phyloP scores from a whole-genome alignment of 2,888 invertebrate species.

The Dryadula phaetusa region DNA sequence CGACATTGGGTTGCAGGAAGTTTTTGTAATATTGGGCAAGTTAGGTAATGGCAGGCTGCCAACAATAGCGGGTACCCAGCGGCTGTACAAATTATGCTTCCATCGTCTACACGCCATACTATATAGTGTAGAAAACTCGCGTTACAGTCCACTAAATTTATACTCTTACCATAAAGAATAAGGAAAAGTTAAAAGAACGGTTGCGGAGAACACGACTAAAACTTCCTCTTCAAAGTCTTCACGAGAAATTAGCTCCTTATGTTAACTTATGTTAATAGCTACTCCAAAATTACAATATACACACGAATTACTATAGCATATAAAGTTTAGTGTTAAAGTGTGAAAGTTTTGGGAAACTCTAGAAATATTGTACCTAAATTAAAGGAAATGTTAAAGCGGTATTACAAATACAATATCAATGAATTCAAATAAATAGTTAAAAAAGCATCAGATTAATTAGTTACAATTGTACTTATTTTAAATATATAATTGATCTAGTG shows the following conservation, averaged over 20 bases:
- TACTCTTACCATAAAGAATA: slow-evolving; percentile 25
- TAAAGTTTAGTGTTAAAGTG: background rate
- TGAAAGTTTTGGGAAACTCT: background rate
- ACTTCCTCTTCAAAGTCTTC: background rate
- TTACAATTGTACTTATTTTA: background rate
- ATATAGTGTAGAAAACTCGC: slow-evolving; percentile 40
- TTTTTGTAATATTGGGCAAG: slow-evolving; percentile 66
- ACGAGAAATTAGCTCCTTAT: background rate
- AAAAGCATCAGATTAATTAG: background rate
- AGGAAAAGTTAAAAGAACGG: slow-evolving; percentile 1
- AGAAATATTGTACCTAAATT: background rate
- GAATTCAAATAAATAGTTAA: background rate
- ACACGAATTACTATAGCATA: background rate
- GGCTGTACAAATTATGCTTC: slow-evolving; percentile 45
- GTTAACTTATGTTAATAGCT: slow-evolving; percentile 1
- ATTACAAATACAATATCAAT: slow-evolving; percentile 3
- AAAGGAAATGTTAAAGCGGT: background rate
- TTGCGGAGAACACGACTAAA: background rate
- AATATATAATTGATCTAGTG: background rate
- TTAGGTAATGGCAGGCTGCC: slow-evolving; percentile 49
- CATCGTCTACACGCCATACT: slow-evolving; percentile 40
- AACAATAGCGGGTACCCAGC: slow-evolving; percentile 42
- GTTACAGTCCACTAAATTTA: slow-evolving; percentile 38
- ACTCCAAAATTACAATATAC: slow-evolving; percentile 3
- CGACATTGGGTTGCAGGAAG: slow-evolving; percentile 57